phyloP scores from a whole-genome alignment of 2,113 vertebrate species.

The Osmerus mordax region DNA sequence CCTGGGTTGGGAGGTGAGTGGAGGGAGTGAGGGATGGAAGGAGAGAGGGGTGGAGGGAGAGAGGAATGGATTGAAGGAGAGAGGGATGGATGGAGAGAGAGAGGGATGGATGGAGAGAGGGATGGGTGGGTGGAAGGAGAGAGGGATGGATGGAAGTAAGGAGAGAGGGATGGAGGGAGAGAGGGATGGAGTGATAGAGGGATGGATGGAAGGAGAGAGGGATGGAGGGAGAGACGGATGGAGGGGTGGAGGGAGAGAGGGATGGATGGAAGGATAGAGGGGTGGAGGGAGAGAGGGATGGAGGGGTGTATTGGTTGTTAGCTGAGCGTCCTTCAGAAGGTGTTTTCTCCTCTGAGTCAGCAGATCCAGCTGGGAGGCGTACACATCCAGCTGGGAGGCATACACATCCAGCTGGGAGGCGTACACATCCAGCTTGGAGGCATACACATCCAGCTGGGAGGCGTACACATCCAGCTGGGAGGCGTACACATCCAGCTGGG shows the following conservation, averaged over 20 bases:
- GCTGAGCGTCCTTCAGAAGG: slow-evolving; percentile 50
- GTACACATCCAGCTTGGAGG: no score
- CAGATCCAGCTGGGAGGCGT: not conserved
- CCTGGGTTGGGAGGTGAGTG: not conserved
- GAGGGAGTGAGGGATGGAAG: not conserved
- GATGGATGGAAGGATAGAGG: not conserved
- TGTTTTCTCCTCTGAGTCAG: not conserved
- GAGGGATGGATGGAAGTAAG: not conserved
- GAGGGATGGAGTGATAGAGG: not conserved
- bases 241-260: not conserved
- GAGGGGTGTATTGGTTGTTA: slow-evolving; percentile 6
- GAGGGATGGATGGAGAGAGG: not conserved
- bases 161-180: not conserved
- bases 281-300: slow-evolving; percentile 13
- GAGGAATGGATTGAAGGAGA: not conserved
- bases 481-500: no score
- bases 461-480: no score
- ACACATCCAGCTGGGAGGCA: no score
- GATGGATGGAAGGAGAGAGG: no score
- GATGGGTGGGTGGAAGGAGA: not conserved
- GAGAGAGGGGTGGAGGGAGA: not conserved
- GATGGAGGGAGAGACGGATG: not conserved
- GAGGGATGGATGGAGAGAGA: not conserved
- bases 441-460: no score
- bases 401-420: no score